A percentile compares a stretch with the other conserved stretches of the same genome.
Conservation (phyloP, 2,888 invertebrate species). For the Sphaerophoria taeniata region DNA sequence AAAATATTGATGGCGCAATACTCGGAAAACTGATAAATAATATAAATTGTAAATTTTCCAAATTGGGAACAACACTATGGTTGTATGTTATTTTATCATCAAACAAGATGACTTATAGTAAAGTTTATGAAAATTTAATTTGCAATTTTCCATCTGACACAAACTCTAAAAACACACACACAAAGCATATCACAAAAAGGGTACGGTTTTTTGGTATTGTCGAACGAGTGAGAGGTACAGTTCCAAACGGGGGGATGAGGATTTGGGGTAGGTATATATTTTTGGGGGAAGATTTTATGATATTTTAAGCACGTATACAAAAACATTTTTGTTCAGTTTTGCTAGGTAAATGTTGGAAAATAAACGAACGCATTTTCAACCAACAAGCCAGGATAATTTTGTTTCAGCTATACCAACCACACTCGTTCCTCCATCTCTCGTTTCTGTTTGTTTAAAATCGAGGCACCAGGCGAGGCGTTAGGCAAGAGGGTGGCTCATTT, state of each 20-base stretch:
- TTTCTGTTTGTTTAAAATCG: conserved; percentile 3
- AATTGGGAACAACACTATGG: conserved; percentile 38
- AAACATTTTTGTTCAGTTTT: conserved; percentile 40
- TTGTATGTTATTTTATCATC: conserved; percentile 54
- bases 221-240: not conserved
- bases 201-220: not conserved
- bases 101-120: conserved; percentile 52
- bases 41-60: conserved; percentile 58
- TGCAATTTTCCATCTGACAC: conserved; percentile 58
- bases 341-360: conserved; percentile 50
- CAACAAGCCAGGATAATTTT: conserved; percentile 57
- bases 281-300: conserved; percentile 48
- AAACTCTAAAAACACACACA: conserved; percentile 5
- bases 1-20: not conserved
- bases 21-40: conserved; percentile 12
- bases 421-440: not conserved
- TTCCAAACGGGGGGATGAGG: not conserved
- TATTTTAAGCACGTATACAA: conserved; percentile 62
- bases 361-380: conserved; percentile 66
- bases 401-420: not conserved
- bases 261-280: not conserved
- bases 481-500: conserved; percentile 47
- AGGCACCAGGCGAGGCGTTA: not conserved
- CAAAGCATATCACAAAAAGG: conserved; percentile 4
- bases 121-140: conserved; percentile 72